A percentile compares a stretch with the other conserved stretches of the same genome.
These are phyloP conservation scores for Leptopilina boulardi DNA, from an alignment of 1,140 invertebrate genomes.

Conservation along the genomic window DNA sequence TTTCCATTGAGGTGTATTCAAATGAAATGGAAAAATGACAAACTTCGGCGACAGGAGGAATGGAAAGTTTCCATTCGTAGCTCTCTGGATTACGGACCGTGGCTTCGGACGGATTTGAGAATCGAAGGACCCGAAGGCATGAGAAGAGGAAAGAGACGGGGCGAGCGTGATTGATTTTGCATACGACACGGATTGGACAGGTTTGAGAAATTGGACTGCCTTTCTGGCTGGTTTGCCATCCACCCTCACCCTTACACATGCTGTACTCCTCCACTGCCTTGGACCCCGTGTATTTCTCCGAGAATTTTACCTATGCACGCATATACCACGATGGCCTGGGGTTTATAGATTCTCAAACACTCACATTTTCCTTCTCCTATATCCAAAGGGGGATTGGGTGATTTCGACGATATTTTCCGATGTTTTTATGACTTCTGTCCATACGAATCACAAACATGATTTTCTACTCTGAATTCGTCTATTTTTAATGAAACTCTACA, in stretches of 20 bases:
- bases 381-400: slow-evolving; percentile 60
- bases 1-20: slow-evolving; percentile 34
- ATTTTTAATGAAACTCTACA: slow-evolving; percentile 21
- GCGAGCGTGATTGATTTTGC: slow-evolving; percentile 76
- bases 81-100: slow-evolving; percentile 60
- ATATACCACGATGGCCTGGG: slow-evolving; percentile 13
- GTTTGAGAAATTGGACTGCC: slow-evolving; percentile 77
- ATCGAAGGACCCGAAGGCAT: slow-evolving; percentile 59
- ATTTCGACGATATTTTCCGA: slow-evolving; percentile 67
- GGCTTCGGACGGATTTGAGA: slow-evolving; percentile 66
- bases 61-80: slow-evolving; percentile 54
- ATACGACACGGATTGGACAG: slow-evolving; percentile 77
- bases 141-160: slow-evolving; percentile 44
- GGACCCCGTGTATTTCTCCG: slow-evolving; percentile 52
- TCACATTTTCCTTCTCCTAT: slow-evolving; percentile 42
- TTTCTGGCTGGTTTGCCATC: slow-evolving; percentile 62
- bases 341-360: slow-evolving; percentile 19
- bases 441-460: slow-evolving; percentile 56
- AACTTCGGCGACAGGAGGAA: slow-evolving; percentile 33
- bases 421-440: slow-evolving; percentile 68
- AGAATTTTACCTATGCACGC: slow-evolving; percentile 37
- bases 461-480: slow-evolving; percentile 42
- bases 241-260: slow-evolving; percentile 24
- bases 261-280: slow-evolving; percentile 46
- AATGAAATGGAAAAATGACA: slow-evolving; percentile 31